Base-by-base conservation (phyloP, 2,113 vertebrate genomes). In the Perca fluviatilis region DNA sequence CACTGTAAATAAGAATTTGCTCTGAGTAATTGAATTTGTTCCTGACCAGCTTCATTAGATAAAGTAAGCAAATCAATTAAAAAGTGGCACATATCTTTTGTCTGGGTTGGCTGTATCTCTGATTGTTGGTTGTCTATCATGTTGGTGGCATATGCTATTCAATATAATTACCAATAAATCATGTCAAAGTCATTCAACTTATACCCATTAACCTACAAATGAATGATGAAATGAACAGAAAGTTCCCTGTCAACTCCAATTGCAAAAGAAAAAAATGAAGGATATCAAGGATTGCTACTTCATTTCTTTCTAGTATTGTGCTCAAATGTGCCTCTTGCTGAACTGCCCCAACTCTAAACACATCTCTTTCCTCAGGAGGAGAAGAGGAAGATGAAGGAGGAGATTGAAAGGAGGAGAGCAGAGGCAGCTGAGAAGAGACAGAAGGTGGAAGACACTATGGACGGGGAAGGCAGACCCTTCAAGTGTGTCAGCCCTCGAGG, bases 371-470 rank as follows among this genome's bases (percentile, higher is more conserved):
- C 21, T 36, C 88, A 99, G 98, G 98, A 99, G 84, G 98, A 99
- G 80, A 99, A 98, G 94, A 97, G 96, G 91, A 97, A 96, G 88
- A 96, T 99, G 96, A 99, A 99, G 84, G 97, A 99, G 91, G 98
- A 99, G 89, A 99, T 99, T 0, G 98, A 99, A 88, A 96, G 94
- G 93, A 96, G 98, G 94, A 95, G 98, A 89, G 98, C 98, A 0
- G 97, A 99, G 93, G 98, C 98, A 25, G 98, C 98, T 3, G 98
- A 99, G 92, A 99, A 98, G 93, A 97, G 98, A 62, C 97, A 99
- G 65, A 98, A 98, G 90, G 95, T 96, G 18, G 98, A 97, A 27
- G 97, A 98, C 13, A 91, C 90, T 0, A 62, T 95, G 57, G 98
- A 99, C 2, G 97, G 95, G 21, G 95, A 95, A 54, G 89, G 94